A percentile compares a stretch with the other conserved stretches of the same genome.
These are phyloP conservation scores for Centruroides sculpturatus DNA, from an alignment of 1,140 invertebrate species.

Conservation along the genomic window DNA sequence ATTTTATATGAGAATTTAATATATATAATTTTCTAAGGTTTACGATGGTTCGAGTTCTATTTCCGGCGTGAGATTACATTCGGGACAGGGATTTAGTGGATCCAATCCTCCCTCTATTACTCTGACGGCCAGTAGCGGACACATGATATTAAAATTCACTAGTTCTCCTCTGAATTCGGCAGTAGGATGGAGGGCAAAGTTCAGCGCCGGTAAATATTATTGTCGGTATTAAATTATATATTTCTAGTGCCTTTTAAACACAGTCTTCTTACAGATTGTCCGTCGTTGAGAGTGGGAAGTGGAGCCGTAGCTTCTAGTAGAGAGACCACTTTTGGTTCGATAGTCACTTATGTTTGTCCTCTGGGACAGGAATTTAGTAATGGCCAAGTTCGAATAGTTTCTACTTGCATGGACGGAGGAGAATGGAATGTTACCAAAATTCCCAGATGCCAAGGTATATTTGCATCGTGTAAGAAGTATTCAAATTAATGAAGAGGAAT, in stretches of 20 bases:
- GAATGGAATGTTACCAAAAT: constrained; percentile 62
- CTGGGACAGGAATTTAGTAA: constrained; percentile 88
- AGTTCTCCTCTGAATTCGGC: constrained; percentile 73
- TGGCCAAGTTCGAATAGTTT: constrained; percentile 60
- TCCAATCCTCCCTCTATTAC: constrained; percentile 66
- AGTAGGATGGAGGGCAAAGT: constrained; percentile 74
- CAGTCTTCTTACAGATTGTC: constrained; percentile 50
- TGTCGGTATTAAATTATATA: neutral
- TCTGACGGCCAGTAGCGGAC: constrained; percentile 81
- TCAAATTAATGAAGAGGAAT: too few relatives aligned
- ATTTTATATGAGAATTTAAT: neutral
- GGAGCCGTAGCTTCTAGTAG: constrained; percentile 76
- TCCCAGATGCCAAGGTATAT: constrained; percentile 12
- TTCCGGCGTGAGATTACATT: constrained; percentile 62
- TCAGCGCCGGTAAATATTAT: constrained; percentile 46
- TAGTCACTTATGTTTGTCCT: constrained; percentile 78
- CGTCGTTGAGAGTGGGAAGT: constrained; percentile 62
- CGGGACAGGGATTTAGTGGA: constrained; percentile 72
- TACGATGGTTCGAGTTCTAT: constrained; percentile 6
- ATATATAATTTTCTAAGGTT: neutral
- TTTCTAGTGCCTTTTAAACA: too few relatives aligned
- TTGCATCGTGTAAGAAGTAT: too few relatives aligned
- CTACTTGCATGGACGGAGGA: constrained; percentile 72
- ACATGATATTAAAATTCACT: constrained; percentile 74
- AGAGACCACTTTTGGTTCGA: constrained; percentile 81